phyloP scores from a whole-genome alignment of 2,113 vertebrate genomes.

The Promerops cafer region DNA sequence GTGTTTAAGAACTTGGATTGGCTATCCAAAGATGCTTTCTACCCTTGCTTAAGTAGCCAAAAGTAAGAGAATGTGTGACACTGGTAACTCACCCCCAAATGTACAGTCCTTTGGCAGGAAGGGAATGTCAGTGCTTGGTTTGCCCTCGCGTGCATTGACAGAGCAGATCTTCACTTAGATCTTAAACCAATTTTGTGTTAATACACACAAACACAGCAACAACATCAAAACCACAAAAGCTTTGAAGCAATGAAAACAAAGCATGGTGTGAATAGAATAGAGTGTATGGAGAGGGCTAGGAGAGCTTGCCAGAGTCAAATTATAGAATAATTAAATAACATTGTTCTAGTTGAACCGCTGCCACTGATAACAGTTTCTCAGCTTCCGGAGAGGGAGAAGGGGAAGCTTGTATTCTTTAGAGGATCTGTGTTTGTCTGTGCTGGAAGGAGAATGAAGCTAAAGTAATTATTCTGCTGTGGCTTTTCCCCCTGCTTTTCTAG shows the following conservation, averaged over 20 bases:
- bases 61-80: neutral
- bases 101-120: neutral
- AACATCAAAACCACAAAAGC: conserved; percentile 17
- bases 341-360: conserved; percentile 46
- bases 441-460: conserved; percentile 42
- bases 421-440: conserved; percentile 37
- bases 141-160: neutral
- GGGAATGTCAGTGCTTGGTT: neutral
- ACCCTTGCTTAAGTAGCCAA: neutral
- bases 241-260: neutral
- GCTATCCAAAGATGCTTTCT: neutral
- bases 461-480: conserved; percentile 8
- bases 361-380: conserved; percentile 48
- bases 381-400: conserved; percentile 33
- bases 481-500: neutral
- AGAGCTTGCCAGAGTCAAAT: conserved; percentile 38
- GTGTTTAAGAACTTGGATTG: neutral
- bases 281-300: neutral
- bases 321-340: conserved; percentile 61
- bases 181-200: conserved; percentile 23
- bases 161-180: neutral
- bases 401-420: conserved; percentile 27
- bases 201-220: neutral
- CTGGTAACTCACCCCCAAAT: neutral
- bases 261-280: neutral